Evolutionary conservation across 2,113 vertebrate species (phyloP).

Genomic region (Pipa parva): DNA sequence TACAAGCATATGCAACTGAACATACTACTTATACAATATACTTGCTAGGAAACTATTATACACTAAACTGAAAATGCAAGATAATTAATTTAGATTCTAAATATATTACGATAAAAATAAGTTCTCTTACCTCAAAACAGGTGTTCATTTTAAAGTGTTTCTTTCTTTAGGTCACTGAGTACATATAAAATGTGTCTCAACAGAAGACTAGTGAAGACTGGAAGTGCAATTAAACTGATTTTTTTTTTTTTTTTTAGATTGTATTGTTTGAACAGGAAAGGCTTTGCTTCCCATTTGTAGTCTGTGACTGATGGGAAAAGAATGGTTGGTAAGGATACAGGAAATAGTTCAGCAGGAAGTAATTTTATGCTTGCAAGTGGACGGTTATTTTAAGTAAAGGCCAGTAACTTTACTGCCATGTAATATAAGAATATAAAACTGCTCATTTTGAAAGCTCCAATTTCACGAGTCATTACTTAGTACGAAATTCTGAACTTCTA

Average conservation of each 20-base stretch:
- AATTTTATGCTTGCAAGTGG: slow-evolving; percentile 66
- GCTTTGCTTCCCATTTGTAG: slow-evolving; percentile 55
- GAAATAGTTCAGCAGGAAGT: slow-evolving; percentile 72
- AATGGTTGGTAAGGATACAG: slow-evolving; percentile 76
- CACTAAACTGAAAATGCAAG: too few species aligned
- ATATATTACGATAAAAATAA: slow-evolving; percentile 29
- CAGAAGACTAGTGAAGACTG: background rate
- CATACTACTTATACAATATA: too few species aligned
- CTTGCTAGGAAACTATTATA: too few species aligned
- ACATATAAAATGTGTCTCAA: background rate
- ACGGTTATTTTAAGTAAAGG: slow-evolving; percentile 64
- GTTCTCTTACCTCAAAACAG: slow-evolving; percentile 61
- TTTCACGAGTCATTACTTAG: too few species aligned
- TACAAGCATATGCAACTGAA: too few species aligned
- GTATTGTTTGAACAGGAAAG: slow-evolving; percentile 64
- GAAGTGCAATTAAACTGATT: background rate
- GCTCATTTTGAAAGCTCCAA: too few species aligned
- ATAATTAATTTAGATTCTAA: too few species aligned
- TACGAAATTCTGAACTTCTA: too few species aligned
- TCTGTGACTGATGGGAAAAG: slow-evolving; percentile 52
- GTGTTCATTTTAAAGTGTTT: slow-evolving; percentile 48
- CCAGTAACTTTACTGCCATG: slow-evolving; percentile 41
- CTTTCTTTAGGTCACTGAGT: background rate
- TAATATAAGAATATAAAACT: too few species aligned
- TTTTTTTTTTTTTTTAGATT: slow-evolving; percentile 6